phyloP scores from a whole-genome alignment of 92 coral and sea anemone genomes.

The Nematostella vectensis region DNA sequence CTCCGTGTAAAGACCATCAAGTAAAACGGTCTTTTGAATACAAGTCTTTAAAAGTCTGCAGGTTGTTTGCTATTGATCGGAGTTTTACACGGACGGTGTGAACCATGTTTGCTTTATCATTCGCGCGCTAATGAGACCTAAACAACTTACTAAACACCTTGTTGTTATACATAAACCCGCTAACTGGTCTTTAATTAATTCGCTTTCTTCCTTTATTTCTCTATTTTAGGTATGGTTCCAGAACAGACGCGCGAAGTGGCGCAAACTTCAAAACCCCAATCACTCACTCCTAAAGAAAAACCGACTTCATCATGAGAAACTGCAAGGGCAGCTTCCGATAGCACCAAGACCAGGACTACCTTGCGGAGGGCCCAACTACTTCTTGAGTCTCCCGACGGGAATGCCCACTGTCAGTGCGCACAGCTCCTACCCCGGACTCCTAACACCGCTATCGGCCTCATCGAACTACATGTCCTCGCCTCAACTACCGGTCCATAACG shows the following conservation, averaged over 20 bases:
- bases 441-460: constrained; percentile 77
- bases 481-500: constrained; percentile 84
- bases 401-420: constrained; percentile 83
- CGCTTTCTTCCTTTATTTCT: too few species aligned
- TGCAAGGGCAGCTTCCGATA: constrained; percentile 80
- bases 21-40: too few species aligned
- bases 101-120: too few species aligned
- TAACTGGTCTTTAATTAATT: too few species aligned
- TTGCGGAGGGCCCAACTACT: constrained; percentile 85
- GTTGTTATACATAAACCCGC: too few species aligned
- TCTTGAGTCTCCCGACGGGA: constrained; percentile 78
- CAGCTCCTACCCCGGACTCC: constrained; percentile 66
- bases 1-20: too few species aligned
- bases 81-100: too few species aligned
- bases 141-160: too few species aligned
- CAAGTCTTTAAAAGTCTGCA: too few species aligned
- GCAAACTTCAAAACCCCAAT: constrained; percentile 87
- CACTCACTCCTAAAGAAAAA: constrained; percentile 77
- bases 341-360: constrained; percentile 97
- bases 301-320: constrained; percentile 63
- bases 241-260: constrained; percentile 97
- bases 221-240: constrained; percentile 90
- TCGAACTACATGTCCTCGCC: constrained; percentile 83
- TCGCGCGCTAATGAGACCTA: too few species aligned
- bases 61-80: too few species aligned